Evolutionary conservation across 2,113 vertebrate species (phyloP), one percentile per base, ranked within the genome.

Genomic region (Lepidothrix coronata): DNA sequence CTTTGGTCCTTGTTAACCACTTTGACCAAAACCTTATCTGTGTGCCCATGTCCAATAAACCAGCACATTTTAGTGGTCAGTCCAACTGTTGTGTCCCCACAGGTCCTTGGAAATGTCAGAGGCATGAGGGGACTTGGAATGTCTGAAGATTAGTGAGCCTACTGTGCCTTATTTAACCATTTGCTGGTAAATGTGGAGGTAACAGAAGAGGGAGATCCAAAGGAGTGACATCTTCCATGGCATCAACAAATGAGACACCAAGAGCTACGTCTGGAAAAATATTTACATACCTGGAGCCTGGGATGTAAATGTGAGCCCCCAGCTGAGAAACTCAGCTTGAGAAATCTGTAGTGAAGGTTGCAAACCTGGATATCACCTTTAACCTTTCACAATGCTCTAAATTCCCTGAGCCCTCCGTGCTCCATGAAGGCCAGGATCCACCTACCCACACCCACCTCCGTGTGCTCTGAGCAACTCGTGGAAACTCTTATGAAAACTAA

Each of bases 401-500:
- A 57, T n/a, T 30, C 16, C 21, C 75, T 19, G 18, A 23, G 67
- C 46, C 46, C 23, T 75, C 24, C 22, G 24, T 4, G 51, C 22
- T 72, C 20, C 30, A 39, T 5, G 6, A 57, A 72, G 31, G 30
- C 37, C 43, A 48, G 13, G 14, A 20, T 86, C 72, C 22, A 72
- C 49, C 16, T 61, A 25, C 37, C 39, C 85, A 95, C 67, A 41
- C 6, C 4, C 23, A 41, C 35, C 20, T 43, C 54, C 46, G 8
- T 9, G 63, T 86, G 70, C 84, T 88, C 37, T 22, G 59, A 88
- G 84, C 28, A 39, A 80, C 77, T 91, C 55, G 54, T 49, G 78
- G 43, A 94, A 96, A 94, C 33, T 61, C 76, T 51, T 81, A 27
- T 61, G n/a, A 85, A 92, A 96, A 94, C 33, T 94, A 87, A 92